Percentiles rank a stretch among this genome's conserved stretches.
Evolutionary conservation across 2,888 invertebrate species (phyloP).

Genomic region (Melipona beecheii): DNA sequence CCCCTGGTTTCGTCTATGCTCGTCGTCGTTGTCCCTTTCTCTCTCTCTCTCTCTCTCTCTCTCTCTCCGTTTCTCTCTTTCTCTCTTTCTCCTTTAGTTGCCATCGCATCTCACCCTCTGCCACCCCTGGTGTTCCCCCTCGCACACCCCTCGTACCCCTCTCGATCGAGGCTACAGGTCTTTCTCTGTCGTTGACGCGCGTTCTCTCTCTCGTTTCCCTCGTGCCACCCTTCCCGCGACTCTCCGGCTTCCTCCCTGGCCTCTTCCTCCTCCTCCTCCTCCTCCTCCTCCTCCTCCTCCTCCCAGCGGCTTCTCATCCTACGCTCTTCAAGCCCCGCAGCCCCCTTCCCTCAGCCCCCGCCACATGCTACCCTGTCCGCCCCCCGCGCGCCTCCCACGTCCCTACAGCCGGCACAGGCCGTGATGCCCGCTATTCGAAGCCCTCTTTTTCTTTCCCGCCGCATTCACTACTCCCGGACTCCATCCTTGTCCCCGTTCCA

Average conservation of each 20-base stretch:
- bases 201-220: slow-evolving; percentile 44
- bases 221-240: slow-evolving; percentile 46
- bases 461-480: slow-evolving; percentile 73
- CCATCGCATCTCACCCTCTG: slow-evolving; percentile 12
- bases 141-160: background rate
- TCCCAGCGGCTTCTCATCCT: slow-evolving; percentile 38
- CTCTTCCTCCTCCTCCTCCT: slow-evolving; percentile 16
- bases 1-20: slow-evolving; percentile 55
- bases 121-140: background rate
- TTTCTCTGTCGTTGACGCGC: slow-evolving; percentile 34
- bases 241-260: slow-evolving; percentile 24
- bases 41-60: slow-evolving; percentile 9
- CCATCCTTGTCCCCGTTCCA: slow-evolving; percentile 66
- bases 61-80: background rate
- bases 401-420: slow-evolving; percentile 11
- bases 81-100: slow-evolving; percentile 33
- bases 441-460: slow-evolving; percentile 73
- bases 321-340: slow-evolving; percentile 2
- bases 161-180: slow-evolving; percentile 8
- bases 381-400: slow-evolving; percentile 66
- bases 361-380: slow-evolving; percentile 73
- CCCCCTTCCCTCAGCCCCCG: slow-evolving; percentile 78
- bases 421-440: slow-evolving; percentile 44
- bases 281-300: slow-evolving; percentile 30
- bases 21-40: slow-evolving; percentile 46